These are phyloP conservation scores for Diorhabda carinulata DNA, from an alignment of 1,140 invertebrate species.

Conservation along the genomic window DNA sequence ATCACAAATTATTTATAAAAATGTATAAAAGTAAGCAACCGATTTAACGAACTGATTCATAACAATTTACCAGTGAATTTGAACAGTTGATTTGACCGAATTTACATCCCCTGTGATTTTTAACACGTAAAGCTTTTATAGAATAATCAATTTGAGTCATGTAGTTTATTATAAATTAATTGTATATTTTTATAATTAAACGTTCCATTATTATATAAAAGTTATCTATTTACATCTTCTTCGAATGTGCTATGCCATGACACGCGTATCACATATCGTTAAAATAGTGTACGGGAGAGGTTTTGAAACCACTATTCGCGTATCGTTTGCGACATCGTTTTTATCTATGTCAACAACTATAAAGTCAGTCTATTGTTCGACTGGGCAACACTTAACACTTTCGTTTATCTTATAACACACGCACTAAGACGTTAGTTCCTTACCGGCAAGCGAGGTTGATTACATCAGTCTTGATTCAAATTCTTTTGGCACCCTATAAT, in stretches of 20 bases:
- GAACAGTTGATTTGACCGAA: too few relatives aligned
- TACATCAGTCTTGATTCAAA: slow-evolving; percentile 20
- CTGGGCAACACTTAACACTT: slow-evolving; percentile 36
- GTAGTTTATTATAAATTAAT: too few relatives aligned
- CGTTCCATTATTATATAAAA: too few relatives aligned
- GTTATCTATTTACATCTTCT: neutral
- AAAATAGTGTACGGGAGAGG: neutral
- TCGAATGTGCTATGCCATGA: neutral
- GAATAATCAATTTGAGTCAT: too few relatives aligned
- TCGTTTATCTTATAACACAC: neutral
- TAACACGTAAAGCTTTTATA: too few relatives aligned
- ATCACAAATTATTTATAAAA: too few relatives aligned
- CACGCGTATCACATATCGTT: neutral
- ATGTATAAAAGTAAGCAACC: too few relatives aligned
- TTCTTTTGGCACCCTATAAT: slow-evolving; percentile 9
- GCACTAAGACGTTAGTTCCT: slow-evolving; percentile 17
- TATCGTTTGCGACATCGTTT: slow-evolving; percentile 14
- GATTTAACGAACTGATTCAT: too few relatives aligned
- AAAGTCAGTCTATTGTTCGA: slow-evolving; percentile 26
- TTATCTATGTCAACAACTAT: slow-evolving; percentile 34
- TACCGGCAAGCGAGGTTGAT: slow-evolving; percentile 20
- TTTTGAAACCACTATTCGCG: neutral
- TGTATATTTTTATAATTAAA: too few relatives aligned
- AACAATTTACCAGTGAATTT: too few relatives aligned
- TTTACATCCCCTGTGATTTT: too few relatives aligned